Base-by-base conservation (phyloP, 1,140 invertebrate genomes). In the Cotesia chilonis region DNA sequence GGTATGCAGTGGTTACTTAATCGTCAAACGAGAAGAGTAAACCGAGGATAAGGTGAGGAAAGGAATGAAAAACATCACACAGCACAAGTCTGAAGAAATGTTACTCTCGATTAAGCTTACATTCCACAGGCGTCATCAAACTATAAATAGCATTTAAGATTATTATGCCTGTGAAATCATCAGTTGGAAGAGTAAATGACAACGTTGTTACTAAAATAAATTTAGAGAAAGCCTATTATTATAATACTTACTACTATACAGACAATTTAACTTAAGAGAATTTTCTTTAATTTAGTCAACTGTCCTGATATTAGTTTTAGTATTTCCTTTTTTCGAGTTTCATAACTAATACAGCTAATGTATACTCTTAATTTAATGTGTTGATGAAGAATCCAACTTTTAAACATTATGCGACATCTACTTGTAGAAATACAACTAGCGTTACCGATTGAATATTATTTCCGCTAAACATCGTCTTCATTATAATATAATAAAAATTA, bases 131-230 rank as follows among this genome's bases (percentile, higher is more conserved):
- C 54, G 66, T 68, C 66, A 68, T 68, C 52, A 38, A 55, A 28
- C 66, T 68, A 68, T 55, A 17, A 68, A 68, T 68, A 68, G 35
- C 51, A 14, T 20, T 9, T 55, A 68, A 55, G 41, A 67, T 68
- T 59, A 59, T 59, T 20, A 59, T 59, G 66, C 9, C 52, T 35
- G 36, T 54, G 51, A 57, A 68, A 55, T 68, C 66, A 68, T 68
- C 66, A 38, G 7, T 37, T 68, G n/a, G 37, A 28, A 14, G 4
- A 20, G 17, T 38, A 36, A 14, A 68, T 55, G 66, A 68, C 66
- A 55, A 55, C 38, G 37, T 54, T n/a, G n/a, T 55, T 38, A 17
- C 41, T 5, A 54, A 37, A 28, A 36, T 14, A n/a, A 28, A 28
- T 2, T 28, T 28, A 3, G 36, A 36, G 51, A 55, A 51, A 68